Percentiles rank a stretch among this genome's conserved stretches.
Evolutionary conservation across 2,888 invertebrate genomes (phyloP).

Genomic region (Lithosia quadra): DNA sequence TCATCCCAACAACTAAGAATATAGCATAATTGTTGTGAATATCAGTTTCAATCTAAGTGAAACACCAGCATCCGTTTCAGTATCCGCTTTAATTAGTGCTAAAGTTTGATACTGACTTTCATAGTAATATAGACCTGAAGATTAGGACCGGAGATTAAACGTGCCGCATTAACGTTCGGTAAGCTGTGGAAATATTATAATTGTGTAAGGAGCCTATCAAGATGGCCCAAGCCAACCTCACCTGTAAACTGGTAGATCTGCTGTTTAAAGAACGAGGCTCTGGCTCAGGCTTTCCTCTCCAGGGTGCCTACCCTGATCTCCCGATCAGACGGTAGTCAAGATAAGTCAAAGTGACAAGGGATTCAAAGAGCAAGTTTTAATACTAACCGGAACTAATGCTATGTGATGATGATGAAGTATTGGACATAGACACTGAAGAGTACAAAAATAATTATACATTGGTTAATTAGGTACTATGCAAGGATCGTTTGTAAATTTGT

Average conservation of each 20-base stretch:
- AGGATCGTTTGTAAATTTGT: background rate
- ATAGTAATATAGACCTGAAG: background rate
- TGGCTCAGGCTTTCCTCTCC: background rate
- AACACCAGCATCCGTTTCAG: background rate
- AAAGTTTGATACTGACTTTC: constrained; percentile 1
- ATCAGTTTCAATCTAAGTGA: background rate
- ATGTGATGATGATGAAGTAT: background rate
- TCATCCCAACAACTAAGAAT: background rate
- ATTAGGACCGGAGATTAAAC: background rate
- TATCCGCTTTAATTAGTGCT: constrained; percentile 4
- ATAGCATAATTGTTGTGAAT: background rate
- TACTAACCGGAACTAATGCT: too few species aligned
- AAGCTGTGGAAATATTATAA: background rate
- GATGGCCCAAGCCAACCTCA: background rate
- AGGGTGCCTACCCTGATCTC: too few species aligned
- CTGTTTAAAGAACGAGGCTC: background rate
- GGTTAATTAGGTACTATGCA: too few species aligned
- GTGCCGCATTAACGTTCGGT: background rate
- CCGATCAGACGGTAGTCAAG: too few species aligned
- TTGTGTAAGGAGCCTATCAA: background rate
- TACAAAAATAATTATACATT: too few species aligned
- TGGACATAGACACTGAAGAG: background rate
- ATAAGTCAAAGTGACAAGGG: background rate
- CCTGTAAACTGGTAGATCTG: background rate
- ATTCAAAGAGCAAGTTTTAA: too few species aligned